Evolutionary conservation across 2,113 vertebrate species (phyloP).

Genomic region (Caranx melampygus): DNA sequence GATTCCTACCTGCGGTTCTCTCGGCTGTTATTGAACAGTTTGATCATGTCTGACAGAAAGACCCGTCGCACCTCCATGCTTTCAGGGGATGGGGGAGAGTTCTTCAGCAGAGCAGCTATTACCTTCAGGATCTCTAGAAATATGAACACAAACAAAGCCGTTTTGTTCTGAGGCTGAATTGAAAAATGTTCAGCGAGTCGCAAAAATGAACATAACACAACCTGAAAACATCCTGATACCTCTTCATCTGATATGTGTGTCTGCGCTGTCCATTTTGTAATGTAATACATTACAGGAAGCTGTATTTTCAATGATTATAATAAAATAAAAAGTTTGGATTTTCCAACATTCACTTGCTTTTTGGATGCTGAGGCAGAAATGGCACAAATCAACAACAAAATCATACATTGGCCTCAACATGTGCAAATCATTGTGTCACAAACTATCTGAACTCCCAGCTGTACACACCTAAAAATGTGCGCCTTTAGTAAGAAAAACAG

Average conservation of each 20-base stretch:
- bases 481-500: slow-evolving; percentile 47
- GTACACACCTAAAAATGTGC: slow-evolving; percentile 66
- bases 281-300: slow-evolving; percentile 5
- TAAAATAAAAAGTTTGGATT: slow-evolving; percentile 29
- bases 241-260: not conserved
- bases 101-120: slow-evolving; percentile 92
- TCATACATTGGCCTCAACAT: slow-evolving; percentile 60
- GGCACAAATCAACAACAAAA: slow-evolving; percentile 57
- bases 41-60: slow-evolving; percentile 99
- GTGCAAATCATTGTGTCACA: slow-evolving; percentile 74
- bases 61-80: slow-evolving; percentile 92
- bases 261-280: slow-evolving; percentile 18
- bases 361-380: slow-evolving; percentile 1
- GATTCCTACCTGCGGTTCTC: slow-evolving; percentile 94
- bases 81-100: slow-evolving; percentile 88
- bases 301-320: slow-evolving; percentile 27
- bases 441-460: slow-evolving; percentile 51
- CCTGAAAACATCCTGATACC: slow-evolving; percentile 23
- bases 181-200: not conserved
- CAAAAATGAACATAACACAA: not conserved
- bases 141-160: slow-evolving; percentile 27
- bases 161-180: slow-evolving; percentile 3
- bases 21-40: slow-evolving; percentile 98
- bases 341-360: slow-evolving; percentile 8
- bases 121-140: slow-evolving; percentile 94